Evolutionary conservation across 1,140 invertebrate genomes (phyloP).

Genomic region (Drosophila pallidifrons): DNA sequence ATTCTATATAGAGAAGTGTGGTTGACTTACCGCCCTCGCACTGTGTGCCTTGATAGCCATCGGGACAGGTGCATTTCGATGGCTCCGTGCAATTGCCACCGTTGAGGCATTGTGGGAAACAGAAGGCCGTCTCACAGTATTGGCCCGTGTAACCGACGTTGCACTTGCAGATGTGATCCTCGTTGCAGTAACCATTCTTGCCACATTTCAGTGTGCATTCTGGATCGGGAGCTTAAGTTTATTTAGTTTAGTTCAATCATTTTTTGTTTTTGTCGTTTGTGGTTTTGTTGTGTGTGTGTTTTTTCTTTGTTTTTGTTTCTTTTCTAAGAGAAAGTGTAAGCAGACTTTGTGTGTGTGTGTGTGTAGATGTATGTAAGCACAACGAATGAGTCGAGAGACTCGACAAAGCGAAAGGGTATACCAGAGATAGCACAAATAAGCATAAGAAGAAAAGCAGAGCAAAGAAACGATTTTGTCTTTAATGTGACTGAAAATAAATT

Average conservation of each 20-base stretch:
- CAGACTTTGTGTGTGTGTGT: conserved; percentile 6
- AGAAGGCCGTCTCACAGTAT: conserved; percentile 94
- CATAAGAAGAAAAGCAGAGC: no score
- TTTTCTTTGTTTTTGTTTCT: not conserved
- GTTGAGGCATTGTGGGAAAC: conserved; percentile 97
- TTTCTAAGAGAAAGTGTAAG: conserved; percentile 18
- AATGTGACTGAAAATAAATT: no score
- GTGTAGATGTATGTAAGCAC: conserved; percentile 17
- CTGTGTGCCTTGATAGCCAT: conserved; percentile 95
- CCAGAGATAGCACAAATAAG: not conserved
- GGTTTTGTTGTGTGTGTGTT: not conserved
- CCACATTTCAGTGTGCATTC: conserved; percentile 94
- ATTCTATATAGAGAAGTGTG: conserved; percentile 1
- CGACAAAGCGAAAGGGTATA: not conserved
- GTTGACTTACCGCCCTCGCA: conserved; percentile 93
- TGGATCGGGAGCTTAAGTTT: conserved; percentile 91
- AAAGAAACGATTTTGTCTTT: no score
- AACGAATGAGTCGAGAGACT: not conserved
- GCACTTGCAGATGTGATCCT: conserved; percentile 93
- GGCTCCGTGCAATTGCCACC: conserved; percentile 95
- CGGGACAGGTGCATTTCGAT: conserved; percentile 93
- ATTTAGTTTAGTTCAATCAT: conserved; percentile 80
- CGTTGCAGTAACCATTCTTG: conserved; percentile 92
- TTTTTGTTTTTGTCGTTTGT: conserved; percentile 33
- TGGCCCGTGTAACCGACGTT: conserved; percentile 95